Evolutionary conservation across 2,113 vertebrate species (phyloP), one percentile per base, ranked within the genome.

Genomic region (Ophthalmotilapia sp.): DNA sequence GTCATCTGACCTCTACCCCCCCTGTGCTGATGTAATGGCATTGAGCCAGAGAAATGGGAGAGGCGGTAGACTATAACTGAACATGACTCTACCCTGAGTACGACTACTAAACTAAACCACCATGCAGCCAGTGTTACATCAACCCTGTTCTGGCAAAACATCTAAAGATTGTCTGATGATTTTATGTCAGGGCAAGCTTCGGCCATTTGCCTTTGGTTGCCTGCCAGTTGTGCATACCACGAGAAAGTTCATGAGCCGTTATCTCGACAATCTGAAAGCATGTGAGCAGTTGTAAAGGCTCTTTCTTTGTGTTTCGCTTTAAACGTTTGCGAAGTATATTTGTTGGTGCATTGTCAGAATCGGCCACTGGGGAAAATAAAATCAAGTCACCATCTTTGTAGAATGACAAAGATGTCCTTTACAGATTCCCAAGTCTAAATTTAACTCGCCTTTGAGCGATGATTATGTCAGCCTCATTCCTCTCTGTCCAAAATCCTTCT

Each of bases 391-490:
- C 40, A 31, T 81, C 90, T 93, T 91, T 91, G 83, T 89, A 89
- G 81, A 88, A 88, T 89, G 90, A 91, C 84, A 91, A 90, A 80
- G 70, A 91, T 84, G 92, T 91, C 89, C 89, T 90, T 92, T 88
- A 89, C 85, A 94, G 81, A 90, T 80, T 92, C 80, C 75, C 53
- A 84, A 79, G 58, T 95, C 93, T 94, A 95, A 92, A 93, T 93
- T 93, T 93, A 95, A 88, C 93, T 90, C 1, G 51, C 75, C 87
- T 93, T 88, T 87, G 80, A 95, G 93, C 87, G 14, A 83, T 79
- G 77, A 91, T 91, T 93, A 89, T 87, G 83, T 87, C 90, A 88
- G 65, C 53, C 81, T 93, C 81, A 77, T 93, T 90, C 56, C 77
- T 84, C 84, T 89, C 58, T 65, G 82, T 86, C 75, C n/a, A 19